Percentiles rank a stretch among this genome's conserved stretches.
Conservation (phyloP, 1,140 invertebrate species). For the Rhagoletis pomonella region DNA sequence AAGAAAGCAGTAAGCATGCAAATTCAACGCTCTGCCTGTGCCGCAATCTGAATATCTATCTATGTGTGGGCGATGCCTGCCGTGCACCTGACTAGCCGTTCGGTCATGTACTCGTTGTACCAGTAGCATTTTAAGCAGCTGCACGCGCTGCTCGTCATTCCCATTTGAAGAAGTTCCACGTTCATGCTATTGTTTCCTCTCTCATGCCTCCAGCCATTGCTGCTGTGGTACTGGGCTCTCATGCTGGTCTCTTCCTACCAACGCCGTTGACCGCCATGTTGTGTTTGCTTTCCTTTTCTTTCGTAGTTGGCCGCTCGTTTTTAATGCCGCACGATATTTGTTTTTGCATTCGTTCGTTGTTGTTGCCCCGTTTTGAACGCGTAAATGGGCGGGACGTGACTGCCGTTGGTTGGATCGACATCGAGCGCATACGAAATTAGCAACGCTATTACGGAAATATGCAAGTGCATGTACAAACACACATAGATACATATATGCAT, state of each 20-base stretch:
- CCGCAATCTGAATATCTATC: conserved; percentile 15
- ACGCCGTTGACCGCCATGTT: background rate
- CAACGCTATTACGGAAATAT: background rate
- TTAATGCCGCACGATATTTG: background rate
- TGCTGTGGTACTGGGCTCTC: background rate
- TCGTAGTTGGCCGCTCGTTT: background rate
- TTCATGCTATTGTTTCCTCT: conserved; percentile 33
- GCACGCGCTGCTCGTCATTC: conserved; percentile 65
- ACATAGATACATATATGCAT: too few species aligned
- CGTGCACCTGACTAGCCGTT: conserved; percentile 68
- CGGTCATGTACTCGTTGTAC: conserved; percentile 71
- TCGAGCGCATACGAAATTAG: conserved; percentile 73
- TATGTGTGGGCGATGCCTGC: conserved; percentile 43
- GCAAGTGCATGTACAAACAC: too few species aligned
- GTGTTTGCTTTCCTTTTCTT: conserved; percentile 5
- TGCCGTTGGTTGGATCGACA: conserved; percentile 70
- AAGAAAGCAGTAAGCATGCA: background rate
- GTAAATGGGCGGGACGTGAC: conserved; percentile 75
- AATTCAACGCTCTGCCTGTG: conserved; percentile 3
- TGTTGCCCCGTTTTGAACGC: conserved; percentile 60
- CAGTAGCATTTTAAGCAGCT: conserved; percentile 74
- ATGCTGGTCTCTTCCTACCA: background rate
- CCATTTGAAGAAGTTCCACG: conserved; percentile 47
- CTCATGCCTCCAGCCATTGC: background rate
- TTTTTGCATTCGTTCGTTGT: background rate